Base-by-base conservation (phyloP, 2,113 vertebrate species). In the Peromyscus maniculatus region DNA sequence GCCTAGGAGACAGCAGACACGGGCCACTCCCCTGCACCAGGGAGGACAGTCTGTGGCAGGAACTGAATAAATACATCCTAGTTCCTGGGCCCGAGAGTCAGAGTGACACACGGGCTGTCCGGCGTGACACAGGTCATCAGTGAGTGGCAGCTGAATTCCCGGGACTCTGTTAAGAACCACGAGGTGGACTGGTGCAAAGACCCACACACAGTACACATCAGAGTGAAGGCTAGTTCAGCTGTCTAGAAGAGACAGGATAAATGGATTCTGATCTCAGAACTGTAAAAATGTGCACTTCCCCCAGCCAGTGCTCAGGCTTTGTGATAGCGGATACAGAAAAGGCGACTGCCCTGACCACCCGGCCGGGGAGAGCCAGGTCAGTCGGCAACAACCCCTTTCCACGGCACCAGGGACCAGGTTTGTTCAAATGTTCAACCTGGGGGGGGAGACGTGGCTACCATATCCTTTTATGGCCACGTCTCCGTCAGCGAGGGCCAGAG, bases 221-320 rank as follows among this genome's bases (percentile, higher is more conserved):
- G 3, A 16, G 17, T 59, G 24, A 89, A 82, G 49, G 39, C 39
- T 33, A 94, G 49, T 22, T 59, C 9, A 90, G 19, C n/a, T 24
- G 24, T 87, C 86, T 12, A 79, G 33, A 82, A 74, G 78, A 91
- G 79, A n/a, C 55, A 74, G 67, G 59, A 92, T 72, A 57, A 77
- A 72, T 4, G 46, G 16, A 57, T 49, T 55, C 79, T 89, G 80
- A 78, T 52, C 67, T 26, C 28, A 90, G 79, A 90, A 39, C 11
- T 71, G 12, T n/a, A 55, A 71, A 88, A 83, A 75, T 28, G 82
- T 10, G 0, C 0, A 10, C 43, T 64, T 59, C 12, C 12, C 10
- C 39, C 28, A 31, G 31, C 3, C 49, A 57, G 33, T 67, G 49
- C 52, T 57, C 79, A 1, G 59, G 24, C 33, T 80, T 57, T 69